Conservation (phyloP, 2,888 invertebrate species). For the Onchidella celtica region DNA sequence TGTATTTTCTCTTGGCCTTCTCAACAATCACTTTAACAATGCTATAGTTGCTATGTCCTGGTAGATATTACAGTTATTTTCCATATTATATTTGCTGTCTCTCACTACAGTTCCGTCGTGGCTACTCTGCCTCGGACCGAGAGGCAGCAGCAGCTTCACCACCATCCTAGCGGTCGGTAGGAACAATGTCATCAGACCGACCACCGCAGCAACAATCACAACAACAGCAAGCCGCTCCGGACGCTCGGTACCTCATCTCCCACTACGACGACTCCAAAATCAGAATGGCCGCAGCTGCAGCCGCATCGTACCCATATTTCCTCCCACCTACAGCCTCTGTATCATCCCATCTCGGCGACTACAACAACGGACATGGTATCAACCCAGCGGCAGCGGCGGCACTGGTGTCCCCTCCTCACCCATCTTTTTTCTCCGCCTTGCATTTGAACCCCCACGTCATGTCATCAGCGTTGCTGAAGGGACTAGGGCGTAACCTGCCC, state of each 20-base stretch:
- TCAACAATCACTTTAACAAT: too few relatives aligned
- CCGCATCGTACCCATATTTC: conserved; percentile 40
- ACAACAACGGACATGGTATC: conserved; percentile 34
- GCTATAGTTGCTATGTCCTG: too few relatives aligned
- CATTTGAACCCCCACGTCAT: conserved; percentile 46
- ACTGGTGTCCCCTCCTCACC: conserved; percentile 38
- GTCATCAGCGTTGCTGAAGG: conserved; percentile 44
- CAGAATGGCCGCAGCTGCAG: conserved; percentile 47
- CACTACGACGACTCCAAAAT: conserved; percentile 48
- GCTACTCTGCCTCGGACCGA: conserved; percentile 16
- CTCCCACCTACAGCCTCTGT: conserved; percentile 5
- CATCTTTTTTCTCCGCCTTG: conserved; percentile 44
- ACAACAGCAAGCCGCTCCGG: conserved; percentile 1
- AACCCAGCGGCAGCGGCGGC: conserved; percentile 36
- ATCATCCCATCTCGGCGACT: conserved; percentile 38
- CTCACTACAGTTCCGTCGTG: conserved; percentile 12
- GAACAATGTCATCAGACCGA: conserved; percentile 45
- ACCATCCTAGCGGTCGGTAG: conserved; percentile 18
- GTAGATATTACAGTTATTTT: too few relatives aligned
- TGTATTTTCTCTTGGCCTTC: too few relatives aligned
- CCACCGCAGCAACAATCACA: conserved; percentile 31
- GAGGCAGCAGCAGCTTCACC: neutral
- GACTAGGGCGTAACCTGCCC: conserved; percentile 25
- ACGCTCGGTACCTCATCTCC: conserved; percentile 32
- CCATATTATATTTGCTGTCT: too few relatives aligned